Base-by-base conservation (phyloP, 1,140 invertebrate species). In the Homarus americanus region DNA sequence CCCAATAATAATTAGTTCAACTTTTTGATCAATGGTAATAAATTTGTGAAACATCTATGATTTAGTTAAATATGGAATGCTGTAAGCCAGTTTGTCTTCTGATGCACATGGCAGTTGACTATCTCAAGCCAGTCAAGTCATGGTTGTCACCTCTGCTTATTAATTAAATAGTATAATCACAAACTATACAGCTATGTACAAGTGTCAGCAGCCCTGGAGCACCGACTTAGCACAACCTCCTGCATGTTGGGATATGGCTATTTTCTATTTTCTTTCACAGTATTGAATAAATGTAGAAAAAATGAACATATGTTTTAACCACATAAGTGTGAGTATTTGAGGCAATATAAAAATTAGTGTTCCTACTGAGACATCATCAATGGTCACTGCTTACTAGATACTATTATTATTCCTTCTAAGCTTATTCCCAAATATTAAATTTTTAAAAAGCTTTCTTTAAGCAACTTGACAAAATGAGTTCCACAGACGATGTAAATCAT, bases 151-250 rank as follows among this genome's bases (percentile, higher is more conserved):
- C 76, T 58, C 78, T 72, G 76, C 58, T 82, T 88, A 38, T 80
- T 88, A 80, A 38, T 80, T 88, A 80, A 87, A 87, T 87, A 87
- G 40, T 79, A 88, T 69, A 80, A 88, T 41, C 58, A 79, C 66
- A 69, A 80, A 88, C 86, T 88, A 88, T 88, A 88, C 86, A 88
- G 78, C 86, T 88, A 88, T 88, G 49, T 88, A 88, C 86, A 88
- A 32, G 79, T 5, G 86, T 88, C 86, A 82, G 58, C 76, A 88
- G 78, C 86, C 78, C 58, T 79, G 75, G 76, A 88, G 63, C 76
- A 79, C 76, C 86, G 78, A 88, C 86, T 69, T 88, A 88, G 86
- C 86, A 88, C 86, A 88, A 88, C 86, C 86, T 88, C 63, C 63
- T 82, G 76, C 86, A 88, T 72, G 76, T 88, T 79, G 76, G 41